These are phyloP conservation scores for Meiosimyza decipiens DNA, from an alignment of 2,888 invertebrate genomes.

Conservation along the genomic window DNA sequence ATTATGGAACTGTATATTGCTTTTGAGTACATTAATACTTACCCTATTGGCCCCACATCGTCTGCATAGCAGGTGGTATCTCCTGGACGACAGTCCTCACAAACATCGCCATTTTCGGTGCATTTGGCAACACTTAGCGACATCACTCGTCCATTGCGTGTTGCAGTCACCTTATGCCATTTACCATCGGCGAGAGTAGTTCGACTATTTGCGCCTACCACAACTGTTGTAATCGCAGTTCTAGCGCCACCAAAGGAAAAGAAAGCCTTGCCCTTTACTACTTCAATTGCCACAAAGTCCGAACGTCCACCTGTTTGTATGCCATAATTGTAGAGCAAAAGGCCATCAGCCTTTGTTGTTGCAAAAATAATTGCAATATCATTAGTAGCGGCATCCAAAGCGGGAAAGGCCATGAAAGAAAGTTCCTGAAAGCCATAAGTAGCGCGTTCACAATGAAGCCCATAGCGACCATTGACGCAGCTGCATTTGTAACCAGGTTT, in stretches of 20 bases:
- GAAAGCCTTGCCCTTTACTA: constrained; percentile 83
- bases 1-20: constrained; percentile 29
- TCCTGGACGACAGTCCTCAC: constrained; percentile 86
- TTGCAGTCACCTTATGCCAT: constrained; percentile 93
- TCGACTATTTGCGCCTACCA: constrained; percentile 69
- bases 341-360: constrained; percentile 85
- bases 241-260: constrained; percentile 92
- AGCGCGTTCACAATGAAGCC: constrained; percentile 89
- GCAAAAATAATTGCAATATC: constrained; percentile 92
- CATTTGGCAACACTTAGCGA: constrained; percentile 85
- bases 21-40: constrained; percentile 61
- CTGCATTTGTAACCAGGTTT: constrained; percentile 88
- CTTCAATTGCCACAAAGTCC: constrained; percentile 92
- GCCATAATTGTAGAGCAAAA: constrained; percentile 93
- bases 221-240: constrained; percentile 86
- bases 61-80: constrained; percentile 86
- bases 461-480: constrained; percentile 89
- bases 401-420: constrained; percentile 89
- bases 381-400: constrained; percentile 88
- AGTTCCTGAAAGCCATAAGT: constrained; percentile 90
- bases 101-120: constrained; percentile 86
- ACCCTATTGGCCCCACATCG: constrained; percentile 90
- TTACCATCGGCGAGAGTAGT: constrained; percentile 82
- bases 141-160: constrained; percentile 88
- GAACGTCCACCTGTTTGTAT: constrained; percentile 88